These are phyloP conservation scores for Cynaeus angustus DNA, from an alignment of 2,888 invertebrate genomes.

Conservation along the genomic window DNA sequence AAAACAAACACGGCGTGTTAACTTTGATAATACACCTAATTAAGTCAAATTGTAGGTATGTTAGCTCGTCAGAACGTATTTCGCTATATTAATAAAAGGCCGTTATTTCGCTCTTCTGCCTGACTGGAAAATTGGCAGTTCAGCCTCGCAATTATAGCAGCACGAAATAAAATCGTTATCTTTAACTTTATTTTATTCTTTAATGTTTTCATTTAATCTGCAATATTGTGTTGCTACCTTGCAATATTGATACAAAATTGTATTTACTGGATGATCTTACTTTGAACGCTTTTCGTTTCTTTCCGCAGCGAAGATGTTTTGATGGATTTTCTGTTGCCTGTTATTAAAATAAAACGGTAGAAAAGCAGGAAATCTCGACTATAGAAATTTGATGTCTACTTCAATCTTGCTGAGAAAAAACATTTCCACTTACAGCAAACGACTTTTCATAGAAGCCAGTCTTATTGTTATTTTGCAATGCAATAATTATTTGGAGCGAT, in stretches of 20 bases:
- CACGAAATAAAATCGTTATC: not conserved
- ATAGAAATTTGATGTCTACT: too few species aligned
- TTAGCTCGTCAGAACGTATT: not conserved
- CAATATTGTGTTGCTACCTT: conserved; percentile 1
- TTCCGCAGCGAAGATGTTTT: not conserved
- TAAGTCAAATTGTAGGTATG: not conserved
- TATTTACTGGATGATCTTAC: not conserved
- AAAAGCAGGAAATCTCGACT: too few species aligned
- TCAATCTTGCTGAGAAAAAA: too few species aligned
- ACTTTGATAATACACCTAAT: too few species aligned
- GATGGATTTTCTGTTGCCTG: conserved; percentile 22
- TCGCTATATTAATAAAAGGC: conserved; percentile 1
- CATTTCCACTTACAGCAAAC: too few species aligned
- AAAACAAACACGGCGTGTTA: conserved; percentile 12
- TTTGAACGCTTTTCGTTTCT: not conserved
- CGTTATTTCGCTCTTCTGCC: conserved; percentile 1
- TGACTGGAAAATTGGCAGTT: conserved; percentile 17
- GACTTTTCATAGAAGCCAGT: too few species aligned
- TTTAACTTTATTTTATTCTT: too few species aligned
- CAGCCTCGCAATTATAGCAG: conserved; percentile 8
- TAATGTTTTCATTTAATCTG: not conserved
- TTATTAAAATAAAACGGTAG: conserved; percentile 16
- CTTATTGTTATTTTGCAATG: too few species aligned
- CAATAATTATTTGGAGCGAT: too few species aligned
- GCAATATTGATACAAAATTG: not conserved